Base-by-base conservation (phyloP, 2,888 invertebrate species). In the Itoplectis maculator region DNA sequence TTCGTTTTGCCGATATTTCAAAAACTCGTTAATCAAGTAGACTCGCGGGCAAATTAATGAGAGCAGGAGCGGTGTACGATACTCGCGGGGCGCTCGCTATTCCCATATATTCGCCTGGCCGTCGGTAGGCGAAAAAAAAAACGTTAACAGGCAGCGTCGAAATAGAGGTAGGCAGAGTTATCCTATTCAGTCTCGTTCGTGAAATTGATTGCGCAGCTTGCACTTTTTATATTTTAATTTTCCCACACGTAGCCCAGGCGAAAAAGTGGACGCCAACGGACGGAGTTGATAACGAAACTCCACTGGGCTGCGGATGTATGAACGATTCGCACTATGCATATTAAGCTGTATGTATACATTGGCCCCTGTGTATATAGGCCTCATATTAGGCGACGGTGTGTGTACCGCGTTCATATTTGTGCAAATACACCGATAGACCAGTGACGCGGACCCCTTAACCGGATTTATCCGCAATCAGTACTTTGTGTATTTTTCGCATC, bases 401-500 rank as follows among this genome's bases (percentile, higher is more conserved):
- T 35, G 29, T n/a, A 35, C 40, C n/a, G n/a, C n/a, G 15, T 45
- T 23, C 56, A 29, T 23, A 42, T 49, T 37, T 20, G 49, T 20
- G 63, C 51, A 20, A 15, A 51, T 51, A 76, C n/a, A n/a, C 49
- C 13, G 68, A 20, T 56, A 42, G 45, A 11, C 63, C 23, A 18
- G 51, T 42, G 47, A 47, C 40, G 54, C 45, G n/a, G n/a, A 45
- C 35, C 61, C 63, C 54, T 79, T 78, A 80, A 84, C 74, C 49
- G 42, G 68, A 86, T 85, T 82, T 79, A 72, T 73, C 77, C 79
- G 82, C 84, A 84, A 86, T 84, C 82, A 82, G 80, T 77, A 69
- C 83, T 70, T 74, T 83, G 82, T 84, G 79, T 85, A 85, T 84
- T 82, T 84, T 86, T 83, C 74, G 75, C 84, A 84, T 84, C 85